Evolutionary conservation across 2,888 invertebrate species (phyloP), one percentile per base, ranked within the genome.

Genomic region (Nudaria mundana): DNA sequence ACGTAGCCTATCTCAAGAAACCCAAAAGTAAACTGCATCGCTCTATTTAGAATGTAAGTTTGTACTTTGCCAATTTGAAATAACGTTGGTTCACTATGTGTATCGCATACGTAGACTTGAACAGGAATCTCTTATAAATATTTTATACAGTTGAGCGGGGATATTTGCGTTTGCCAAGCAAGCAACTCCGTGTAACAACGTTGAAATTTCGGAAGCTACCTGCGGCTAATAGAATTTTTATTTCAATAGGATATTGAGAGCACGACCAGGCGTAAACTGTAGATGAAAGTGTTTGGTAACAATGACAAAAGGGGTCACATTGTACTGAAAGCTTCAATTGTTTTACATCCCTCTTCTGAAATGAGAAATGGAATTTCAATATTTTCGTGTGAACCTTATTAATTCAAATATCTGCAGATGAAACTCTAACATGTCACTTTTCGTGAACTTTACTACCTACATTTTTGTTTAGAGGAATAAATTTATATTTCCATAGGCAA

Each of bases 71-170:
- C 64, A 63, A 67, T 74, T 73, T 65, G 66, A 69, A 71, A 73
- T 59, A 71, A 71, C 60, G 63, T 63, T 47, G 30, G 50, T 49
- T 61, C 59, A 63, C 65, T 63, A 64, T 66, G 67, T 62, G 61
- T 66, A 68, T 67, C 56, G 59, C 57, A 56, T 59, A 60, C 63
- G 60, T 63, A 56, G 63, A 76, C 66, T 68, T 65, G 67, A 65
- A 71, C 65, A 56, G 65, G 72, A 71, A 70, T 69, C 68, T 73
- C 70, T 68, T 80, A 77, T 85, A 80, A 80, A 85, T 85, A 82
- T 83, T 84, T 72, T 69, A 85, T 74, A 66, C 61, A 56, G 58
- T 58, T 56, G 62, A 68, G 66, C 59, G 52, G 49, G 59, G 59
- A 70, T 76, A 77, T 81, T 79, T 79, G 76, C 75, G 60, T 74